Base-by-base conservation (phyloP, 2,797 vertebrate species). In the Spatula versicolor region DNA sequence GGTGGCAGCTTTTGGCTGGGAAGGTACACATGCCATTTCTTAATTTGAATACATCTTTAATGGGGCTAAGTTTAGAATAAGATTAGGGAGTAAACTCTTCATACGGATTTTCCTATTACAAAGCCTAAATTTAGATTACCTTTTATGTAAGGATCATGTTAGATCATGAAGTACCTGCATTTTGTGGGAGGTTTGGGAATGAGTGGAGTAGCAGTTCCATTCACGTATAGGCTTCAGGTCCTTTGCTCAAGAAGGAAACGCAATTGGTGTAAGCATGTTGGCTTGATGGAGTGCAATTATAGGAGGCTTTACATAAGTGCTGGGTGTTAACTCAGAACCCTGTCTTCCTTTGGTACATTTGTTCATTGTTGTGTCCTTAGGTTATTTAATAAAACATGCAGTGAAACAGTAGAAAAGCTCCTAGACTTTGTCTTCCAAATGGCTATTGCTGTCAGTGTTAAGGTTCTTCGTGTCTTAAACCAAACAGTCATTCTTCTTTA, bases 331-430 rank as follows among this genome's bases (percentile, higher is more conserved):
- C 78, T 77, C 89, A 86, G 95, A 96, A 58, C 60, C 0, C 0
- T 78, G 69, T 86, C 81, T 90, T 96, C 85, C 22, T 94, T 86
- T 90, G 83, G 72, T 92, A 37, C 50, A 6, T 95, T 93, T 86
- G 59, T 94, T 94, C 33, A 0, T 86, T 87, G 71, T 81, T 74
- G 35, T 92, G 83, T 92, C 81, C 85, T 95, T 93, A 78, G 82
- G 88, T 93, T 97, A 83, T 95, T 96, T 69, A 93, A 74, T 94
- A 94, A 91, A 73, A n/a, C 74, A 74, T 93, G 43, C 69, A 43
- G 18, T 86, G 71, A 95, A 85, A 90, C 46, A 67, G 22, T 91
- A 58, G 79, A 67, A 95, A 91, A 84, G 60, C 39, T 83, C 30
- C 45, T 84, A 54, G 77, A 74, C 84, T 94, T 83, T 50, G 26